Percentiles rank a stretch among this genome's conserved stretches.
Conservation (phyloP, 2,113 vertebrate species). For the Sinocyclocheilus anophthalmus region DNA sequence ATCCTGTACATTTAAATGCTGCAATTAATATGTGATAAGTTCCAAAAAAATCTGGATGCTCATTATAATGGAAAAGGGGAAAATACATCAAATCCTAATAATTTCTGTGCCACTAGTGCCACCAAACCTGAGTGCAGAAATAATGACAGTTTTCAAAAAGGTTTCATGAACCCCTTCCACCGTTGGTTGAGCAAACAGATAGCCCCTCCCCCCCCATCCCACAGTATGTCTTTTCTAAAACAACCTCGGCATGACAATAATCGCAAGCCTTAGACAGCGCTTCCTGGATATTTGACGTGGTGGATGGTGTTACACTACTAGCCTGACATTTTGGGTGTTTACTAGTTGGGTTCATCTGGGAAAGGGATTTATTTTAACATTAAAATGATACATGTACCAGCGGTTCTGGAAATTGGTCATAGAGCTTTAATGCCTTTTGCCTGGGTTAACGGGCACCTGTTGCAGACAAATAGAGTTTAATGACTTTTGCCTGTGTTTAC, state of each 20-base stretch:
- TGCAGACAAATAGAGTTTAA: neutral
- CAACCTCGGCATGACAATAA: too few species aligned
- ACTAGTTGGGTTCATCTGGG: neutral
- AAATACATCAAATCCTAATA: neutral
- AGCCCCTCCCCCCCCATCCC: neutral
- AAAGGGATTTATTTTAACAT: neutral
- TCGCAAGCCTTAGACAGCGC: too few species aligned
- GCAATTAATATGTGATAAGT: neutral
- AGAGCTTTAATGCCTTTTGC: neutral
- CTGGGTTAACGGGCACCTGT: too few species aligned
- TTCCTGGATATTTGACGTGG: neutral
- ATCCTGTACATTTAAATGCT: too few species aligned
- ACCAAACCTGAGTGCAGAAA: neutral
- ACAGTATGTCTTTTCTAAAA: too few species aligned
- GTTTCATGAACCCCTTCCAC: neutral
- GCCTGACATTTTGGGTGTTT: neutral
- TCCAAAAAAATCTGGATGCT: neutral
- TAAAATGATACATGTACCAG: neutral
- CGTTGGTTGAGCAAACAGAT: neutral
- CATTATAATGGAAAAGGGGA: neutral
- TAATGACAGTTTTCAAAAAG: neutral
- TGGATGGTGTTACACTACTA: too few species aligned
- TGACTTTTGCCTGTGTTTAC: neutral
- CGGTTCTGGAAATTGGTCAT: neutral
- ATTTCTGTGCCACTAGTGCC: neutral